Percentiles rank a stretch among this genome's conserved stretches.
phyloP scores from a whole-genome alignment of 2,797 vertebrate genomes.

The Takifugu ocellatus region DNA sequence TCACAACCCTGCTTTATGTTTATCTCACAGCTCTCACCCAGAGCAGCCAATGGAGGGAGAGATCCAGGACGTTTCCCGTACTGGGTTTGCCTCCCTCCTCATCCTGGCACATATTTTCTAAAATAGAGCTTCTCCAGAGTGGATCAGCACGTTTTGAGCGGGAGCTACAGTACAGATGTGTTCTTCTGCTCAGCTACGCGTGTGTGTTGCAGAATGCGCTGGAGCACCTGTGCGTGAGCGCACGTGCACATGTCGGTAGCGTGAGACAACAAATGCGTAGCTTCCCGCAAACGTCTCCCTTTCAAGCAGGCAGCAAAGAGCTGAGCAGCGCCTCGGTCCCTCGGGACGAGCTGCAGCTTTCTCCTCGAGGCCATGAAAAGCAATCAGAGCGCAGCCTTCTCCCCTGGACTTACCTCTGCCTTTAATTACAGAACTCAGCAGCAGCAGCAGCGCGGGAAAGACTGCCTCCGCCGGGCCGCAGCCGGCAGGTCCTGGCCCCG shows the following conservation, averaged over 20 bases:
- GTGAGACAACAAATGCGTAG: constrained; percentile 43
- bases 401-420: constrained; percentile 77
- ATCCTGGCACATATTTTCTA: constrained; percentile 57
- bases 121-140: constrained; percentile 56
- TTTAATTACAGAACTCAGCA: constrained; percentile 77
- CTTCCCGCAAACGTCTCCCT: constrained; percentile 56
- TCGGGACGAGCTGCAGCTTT: constrained; percentile 69
- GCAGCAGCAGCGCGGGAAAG: constrained; percentile 44
- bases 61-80: constrained; percentile 41
- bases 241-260: constrained; percentile 34
- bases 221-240: constrained; percentile 23
- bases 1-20: constrained; percentile 32
- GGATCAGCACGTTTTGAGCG: constrained; percentile 62
- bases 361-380: constrained; percentile 75
- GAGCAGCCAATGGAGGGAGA: constrained; percentile 38
- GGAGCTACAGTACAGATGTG: constrained; percentile 59
- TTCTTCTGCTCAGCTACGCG: constrained; percentile 41
- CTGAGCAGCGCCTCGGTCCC: constrained; percentile 69
- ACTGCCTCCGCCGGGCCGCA: constrained; percentile 55
- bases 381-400: constrained; percentile 76
- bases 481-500: constrained; percentile 49
- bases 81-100: constrained; percentile 50
- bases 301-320: constrained; percentile 60
- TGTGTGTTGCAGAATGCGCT: constrained; percentile 9
- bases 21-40: constrained; percentile 19